Evolutionary conservation across 2,113 vertebrate species (phyloP), one percentile per base, ranked within the genome.

Genomic region (Mormoops blainvillei): DNA sequence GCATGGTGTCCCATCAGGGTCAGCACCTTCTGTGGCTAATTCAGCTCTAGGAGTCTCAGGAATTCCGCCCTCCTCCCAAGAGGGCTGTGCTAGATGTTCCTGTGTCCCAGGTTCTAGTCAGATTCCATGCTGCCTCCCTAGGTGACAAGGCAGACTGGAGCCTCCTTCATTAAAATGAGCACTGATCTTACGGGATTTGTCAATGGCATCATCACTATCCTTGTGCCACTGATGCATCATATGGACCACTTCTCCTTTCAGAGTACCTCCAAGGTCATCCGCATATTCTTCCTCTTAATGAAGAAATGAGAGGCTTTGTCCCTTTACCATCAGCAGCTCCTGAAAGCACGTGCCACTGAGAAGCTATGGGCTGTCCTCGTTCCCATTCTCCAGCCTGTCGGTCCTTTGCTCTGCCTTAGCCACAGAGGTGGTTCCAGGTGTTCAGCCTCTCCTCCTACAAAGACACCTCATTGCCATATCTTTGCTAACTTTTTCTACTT

Each of bases 401-500:
- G 7, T 4, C 16, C 3, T 38, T 70, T 10, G 0, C 45, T 41
- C 28, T 70, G 70, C 73, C 58, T 70, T n/a, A 89, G 20, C 28
- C 38, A 26, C 2, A 22, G 20, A 82, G 43, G 45, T 4, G 4
- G 26, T 5, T 76, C 20, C 89, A 77, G 84, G 94, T 88, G 73
- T 91, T 78, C 68, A 74, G 86, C n/a, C 52, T 85, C 45, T 61
- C 68, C 38, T 74, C 48, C 85, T n/a, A 13, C 28, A 92, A 61
- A 36, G 83, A 93, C 97, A 71, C 73, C 89, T 76, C 38, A 52
- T 41, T 97, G 96, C 7, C 83, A 77, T 63, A 36, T 54, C 97
- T 98, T 97, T 97, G 87, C 86, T 97, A 97, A 97, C 70, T 41
- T 97, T 96, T 90, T 56, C 93, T 96, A 77, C 80, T 98, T 98